A percentile compares a stretch with the other conserved stretches of the same genome.
Conservation (phyloP, 37 sponge, comb jelly and placozoan genomes). For the Lycopodina hypogea region DNA sequence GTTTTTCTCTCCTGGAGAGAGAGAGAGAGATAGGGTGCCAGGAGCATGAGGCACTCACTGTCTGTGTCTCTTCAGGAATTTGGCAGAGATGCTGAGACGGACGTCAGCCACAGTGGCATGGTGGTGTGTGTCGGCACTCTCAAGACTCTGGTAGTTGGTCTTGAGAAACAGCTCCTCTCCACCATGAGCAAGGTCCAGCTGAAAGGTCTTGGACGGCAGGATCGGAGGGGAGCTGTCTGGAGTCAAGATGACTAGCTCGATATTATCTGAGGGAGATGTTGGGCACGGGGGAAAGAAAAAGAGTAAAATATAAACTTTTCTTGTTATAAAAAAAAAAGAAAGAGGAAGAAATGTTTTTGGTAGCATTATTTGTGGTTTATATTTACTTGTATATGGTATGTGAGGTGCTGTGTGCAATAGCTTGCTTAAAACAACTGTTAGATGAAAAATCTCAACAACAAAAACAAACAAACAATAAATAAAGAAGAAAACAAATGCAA, state of each 20-base stretch:
- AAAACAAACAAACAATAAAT: no score
- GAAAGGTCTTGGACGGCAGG: background rate
- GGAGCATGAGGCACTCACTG: background rate
- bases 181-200: background rate
- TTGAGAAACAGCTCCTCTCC: conserved; percentile 36
- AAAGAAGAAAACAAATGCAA: no score
- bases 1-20: no score
- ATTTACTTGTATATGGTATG: no score
- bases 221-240: conserved; percentile 16
- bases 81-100: conserved; percentile 56
- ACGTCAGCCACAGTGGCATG: background rate
- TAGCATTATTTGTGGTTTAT: no score
- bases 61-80: conserved; percentile 23
- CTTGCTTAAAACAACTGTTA: no score
- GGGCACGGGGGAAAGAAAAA: background rate
- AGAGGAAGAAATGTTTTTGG: background rate
- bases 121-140: conserved; percentile 2
- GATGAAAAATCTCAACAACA: no score
- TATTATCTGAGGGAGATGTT: conserved; percentile 6
- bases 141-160: conserved; percentile 58
- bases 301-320: background rate
- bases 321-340: no score
- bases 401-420: no score
- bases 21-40: background rate
- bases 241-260: background rate